phyloP scores from a whole-genome alignment of 2,113 vertebrate species.

The Esox niger region DNA sequence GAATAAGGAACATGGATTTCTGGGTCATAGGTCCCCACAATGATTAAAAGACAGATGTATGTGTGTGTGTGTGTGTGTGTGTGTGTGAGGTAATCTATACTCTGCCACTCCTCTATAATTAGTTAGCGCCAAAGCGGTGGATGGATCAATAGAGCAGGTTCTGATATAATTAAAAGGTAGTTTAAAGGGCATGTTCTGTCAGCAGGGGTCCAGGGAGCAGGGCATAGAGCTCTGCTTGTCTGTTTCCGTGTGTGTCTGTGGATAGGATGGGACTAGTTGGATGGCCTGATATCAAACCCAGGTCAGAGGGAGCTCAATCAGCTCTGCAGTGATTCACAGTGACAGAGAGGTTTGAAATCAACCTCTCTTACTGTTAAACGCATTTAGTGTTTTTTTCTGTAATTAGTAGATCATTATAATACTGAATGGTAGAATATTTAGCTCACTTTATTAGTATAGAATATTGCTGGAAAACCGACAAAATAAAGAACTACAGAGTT shows the following conservation, averaged over 20 bases:
- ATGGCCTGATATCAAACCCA: background rate
- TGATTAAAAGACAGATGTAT: too few species aligned
- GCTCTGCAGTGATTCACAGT: background rate
- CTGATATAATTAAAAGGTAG: constrained; percentile 54
- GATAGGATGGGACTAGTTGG: background rate
- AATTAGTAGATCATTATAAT: too few species aligned
- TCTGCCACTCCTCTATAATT: constrained; percentile 37
- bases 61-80: background rate
- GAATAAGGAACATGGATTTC: too few species aligned
- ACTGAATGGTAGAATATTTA: too few species aligned
- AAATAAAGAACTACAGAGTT: too few species aligned
- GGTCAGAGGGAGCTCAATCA: background rate
- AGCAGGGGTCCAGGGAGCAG: background rate
- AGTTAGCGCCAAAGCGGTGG: background rate
- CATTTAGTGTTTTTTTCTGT: too few species aligned
- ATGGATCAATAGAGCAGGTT: constrained; percentile 42
- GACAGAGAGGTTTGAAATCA: background rate
- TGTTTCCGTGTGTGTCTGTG: background rate
- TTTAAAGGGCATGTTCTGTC: constrained; percentile 31
- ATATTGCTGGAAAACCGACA: too few species aligned
- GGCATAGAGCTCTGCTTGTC: background rate
- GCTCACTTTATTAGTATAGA: too few species aligned
- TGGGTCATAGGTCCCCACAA: too few species aligned
- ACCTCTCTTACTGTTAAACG: too few species aligned
- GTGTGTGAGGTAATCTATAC: constrained; percentile 24